Base-by-base conservation (phyloP, 2,113 vertebrate genomes). In the Cyprinodon tularosa region DNA sequence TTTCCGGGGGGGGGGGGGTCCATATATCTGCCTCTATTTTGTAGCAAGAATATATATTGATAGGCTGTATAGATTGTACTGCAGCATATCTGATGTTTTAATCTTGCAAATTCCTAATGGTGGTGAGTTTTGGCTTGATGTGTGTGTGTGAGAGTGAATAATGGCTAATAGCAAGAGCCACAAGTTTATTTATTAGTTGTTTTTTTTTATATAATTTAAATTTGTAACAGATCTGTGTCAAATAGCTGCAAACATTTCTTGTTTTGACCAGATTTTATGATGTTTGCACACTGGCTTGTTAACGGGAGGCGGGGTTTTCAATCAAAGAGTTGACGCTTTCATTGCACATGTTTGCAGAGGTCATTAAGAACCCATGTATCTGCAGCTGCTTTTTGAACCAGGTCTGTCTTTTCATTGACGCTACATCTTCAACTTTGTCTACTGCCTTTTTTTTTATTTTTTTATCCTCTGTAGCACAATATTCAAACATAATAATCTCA, bases 401-500 rank as follows among this genome's bases (percentile, higher is more conserved):
- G 83, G 84, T 86, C 88, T 84, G 81, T 74, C 67, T 59, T 66
- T 72, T 64, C 48, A n/a, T 74, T 82, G 69, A 76, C 69, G 76
- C 72, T 48, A 61, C 76, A 67, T 71, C 17, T 81, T 72, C 70
- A 47, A 67, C 70, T 74, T 61, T 88, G 83, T 88, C 78, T 84
- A 65, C 71, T 83, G 79, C 78, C 84, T 89, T 85, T 72, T 91
- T 86, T 83, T 29, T 29, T 29, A 1, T 29, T 29, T 29, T 29
- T 29, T 29, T 1, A 29, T 29, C 29, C 83, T 89, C 78, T 87
- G 90, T 89, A 91, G 91, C 89, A 89, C 69, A 86, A 66, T 82
- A 82, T 88, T 85, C 84, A 65, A 80, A 91, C 88, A 73, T 83
- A 82, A 74, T 89, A 85, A 88, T 84, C 87, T 90, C 82, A 81